phyloP scores from a whole-genome alignment of 2,888 invertebrate species.

The Electrophaes corylata region DNA sequence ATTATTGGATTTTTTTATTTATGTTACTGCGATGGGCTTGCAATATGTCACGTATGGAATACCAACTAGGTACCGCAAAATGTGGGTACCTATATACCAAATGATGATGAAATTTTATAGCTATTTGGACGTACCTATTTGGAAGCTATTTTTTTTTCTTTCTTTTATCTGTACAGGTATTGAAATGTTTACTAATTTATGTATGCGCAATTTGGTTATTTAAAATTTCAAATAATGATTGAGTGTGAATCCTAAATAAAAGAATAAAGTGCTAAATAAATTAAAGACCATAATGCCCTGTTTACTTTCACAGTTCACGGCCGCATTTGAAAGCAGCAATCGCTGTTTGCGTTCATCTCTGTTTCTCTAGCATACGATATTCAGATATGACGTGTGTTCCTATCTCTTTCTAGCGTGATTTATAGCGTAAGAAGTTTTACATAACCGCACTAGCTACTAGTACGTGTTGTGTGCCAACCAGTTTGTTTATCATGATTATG shows the following conservation, averaged over 20 bases:
- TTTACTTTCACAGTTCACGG: conserved; percentile 75
- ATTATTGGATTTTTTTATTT: no score
- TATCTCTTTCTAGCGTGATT: conserved; percentile 67
- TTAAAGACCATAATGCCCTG: conserved; percentile 58
- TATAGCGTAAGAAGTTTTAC: conserved; percentile 66
- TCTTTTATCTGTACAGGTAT: conserved; percentile 21
- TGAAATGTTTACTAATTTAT: conserved; percentile 19
- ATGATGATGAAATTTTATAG: no score
- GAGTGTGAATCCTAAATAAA: conserved; percentile 43
- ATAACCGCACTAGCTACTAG: conserved; percentile 66
- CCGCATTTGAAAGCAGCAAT: conserved; percentile 51
- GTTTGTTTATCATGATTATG: conserved; percentile 71
- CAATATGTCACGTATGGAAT: no score
- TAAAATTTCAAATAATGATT: conserved; percentile 31
- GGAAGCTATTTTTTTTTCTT: no score
- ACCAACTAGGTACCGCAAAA: no score
- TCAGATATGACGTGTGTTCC: conserved; percentile 35
- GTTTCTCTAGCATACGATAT: conserved; percentile 36
- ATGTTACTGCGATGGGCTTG: no score
- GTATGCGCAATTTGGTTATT: conserved; percentile 24
- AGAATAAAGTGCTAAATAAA: conserved; percentile 53
- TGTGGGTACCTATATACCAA: no score
- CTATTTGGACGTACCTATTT: no score
- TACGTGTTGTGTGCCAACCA: conserved; percentile 62
- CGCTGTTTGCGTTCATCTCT: conserved; percentile 44